Conservation (phyloP, 2,888 invertebrate species). For the Pseudoips prasinana region DNA sequence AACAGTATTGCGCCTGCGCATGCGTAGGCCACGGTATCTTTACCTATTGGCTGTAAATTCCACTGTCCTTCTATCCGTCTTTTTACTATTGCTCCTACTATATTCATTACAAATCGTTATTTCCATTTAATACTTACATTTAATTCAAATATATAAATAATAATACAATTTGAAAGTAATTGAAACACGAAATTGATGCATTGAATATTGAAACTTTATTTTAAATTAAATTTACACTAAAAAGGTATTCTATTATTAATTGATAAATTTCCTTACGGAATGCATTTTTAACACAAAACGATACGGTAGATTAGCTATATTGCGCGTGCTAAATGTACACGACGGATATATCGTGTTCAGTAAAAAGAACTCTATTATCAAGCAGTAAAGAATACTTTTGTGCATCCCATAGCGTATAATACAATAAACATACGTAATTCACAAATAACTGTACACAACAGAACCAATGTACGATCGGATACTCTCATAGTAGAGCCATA, state of each 20-base stretch:
- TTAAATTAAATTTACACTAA: slow-evolving; percentile 26
- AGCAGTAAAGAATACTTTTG: slow-evolving; percentile 42
- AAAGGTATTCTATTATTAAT: slow-evolving; percentile 12
- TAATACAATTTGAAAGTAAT: slow-evolving; percentile 50
- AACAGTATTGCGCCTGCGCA: slow-evolving; percentile 24
- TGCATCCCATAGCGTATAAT: slow-evolving; percentile 61
- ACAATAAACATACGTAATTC: slow-evolving; percentile 63
- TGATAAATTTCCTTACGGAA: no score
- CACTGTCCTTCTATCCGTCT: slow-evolving; percentile 32
- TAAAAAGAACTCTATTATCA: background rate
- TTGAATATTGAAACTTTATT: slow-evolving; percentile 28
- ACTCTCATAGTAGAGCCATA: no score
- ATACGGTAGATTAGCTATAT: no score
- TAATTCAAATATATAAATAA: slow-evolving; percentile 60
- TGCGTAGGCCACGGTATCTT: slow-evolving; percentile 25
- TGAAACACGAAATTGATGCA: slow-evolving; percentile 45
- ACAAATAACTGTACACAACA: slow-evolving; percentile 59
- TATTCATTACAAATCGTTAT: slow-evolving; percentile 48
- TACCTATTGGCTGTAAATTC: slow-evolving; percentile 50
- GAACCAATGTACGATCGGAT: slow-evolving; percentile 61
- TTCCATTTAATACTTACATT: slow-evolving; percentile 56
- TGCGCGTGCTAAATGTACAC: no score
- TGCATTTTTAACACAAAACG: no score
- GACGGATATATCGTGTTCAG: no score
- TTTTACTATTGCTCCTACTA: slow-evolving; percentile 46